Percentiles rank a stretch among this genome's conserved stretches.
Conservation (phyloP, 2,113 vertebrate genomes). For the Sorex fumeus region DNA sequence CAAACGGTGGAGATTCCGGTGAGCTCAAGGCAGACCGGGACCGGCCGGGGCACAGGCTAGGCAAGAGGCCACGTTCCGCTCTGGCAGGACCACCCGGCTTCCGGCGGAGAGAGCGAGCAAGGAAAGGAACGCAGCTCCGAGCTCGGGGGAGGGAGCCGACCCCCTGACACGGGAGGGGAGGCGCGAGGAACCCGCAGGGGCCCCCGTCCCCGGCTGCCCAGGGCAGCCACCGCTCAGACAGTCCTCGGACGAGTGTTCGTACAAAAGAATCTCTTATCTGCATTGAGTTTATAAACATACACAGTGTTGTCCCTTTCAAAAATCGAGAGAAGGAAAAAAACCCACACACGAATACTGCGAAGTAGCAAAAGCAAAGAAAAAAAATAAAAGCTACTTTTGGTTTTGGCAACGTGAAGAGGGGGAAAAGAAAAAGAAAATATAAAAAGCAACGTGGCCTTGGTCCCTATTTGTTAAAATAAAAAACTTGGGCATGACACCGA, state of each 20-base stretch:
- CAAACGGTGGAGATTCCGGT: constrained; percentile 68
- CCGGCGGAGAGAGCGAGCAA: constrained; percentile 18
- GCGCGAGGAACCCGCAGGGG: neutral
- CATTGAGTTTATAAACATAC: constrained; percentile 86
- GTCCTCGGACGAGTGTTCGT: constrained; percentile 75
- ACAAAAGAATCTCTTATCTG: constrained; percentile 86
- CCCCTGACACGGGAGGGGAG: neutral
- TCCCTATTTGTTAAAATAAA: constrained; percentile 85
- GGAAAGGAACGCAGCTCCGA: neutral
- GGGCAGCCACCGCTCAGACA: constrained; percentile 65
- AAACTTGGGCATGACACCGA: constrained; percentile 83
- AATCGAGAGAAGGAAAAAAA: constrained; percentile 78
- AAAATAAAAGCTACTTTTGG: constrained; percentile 82
- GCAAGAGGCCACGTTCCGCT: constrained; percentile 63
- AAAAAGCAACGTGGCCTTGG: constrained; percentile 89
- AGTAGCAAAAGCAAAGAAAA: constrained; percentile 87
- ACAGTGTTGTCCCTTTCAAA: constrained; percentile 85
- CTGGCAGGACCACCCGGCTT: constrained; percentile 63
- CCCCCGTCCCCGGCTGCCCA: constrained; percentile 60
- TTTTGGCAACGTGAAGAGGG: constrained; percentile 86
- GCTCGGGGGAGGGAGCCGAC: constrained; percentile 64
- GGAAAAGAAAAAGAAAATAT: constrained; percentile 77
- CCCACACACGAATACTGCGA: constrained; percentile 88
- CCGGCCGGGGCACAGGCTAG: constrained; percentile 63
- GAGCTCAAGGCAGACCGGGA: constrained; percentile 69